Evolutionary conservation across 2,888 invertebrate genomes (phyloP).

Genomic region (Timema cristinae): DNA sequence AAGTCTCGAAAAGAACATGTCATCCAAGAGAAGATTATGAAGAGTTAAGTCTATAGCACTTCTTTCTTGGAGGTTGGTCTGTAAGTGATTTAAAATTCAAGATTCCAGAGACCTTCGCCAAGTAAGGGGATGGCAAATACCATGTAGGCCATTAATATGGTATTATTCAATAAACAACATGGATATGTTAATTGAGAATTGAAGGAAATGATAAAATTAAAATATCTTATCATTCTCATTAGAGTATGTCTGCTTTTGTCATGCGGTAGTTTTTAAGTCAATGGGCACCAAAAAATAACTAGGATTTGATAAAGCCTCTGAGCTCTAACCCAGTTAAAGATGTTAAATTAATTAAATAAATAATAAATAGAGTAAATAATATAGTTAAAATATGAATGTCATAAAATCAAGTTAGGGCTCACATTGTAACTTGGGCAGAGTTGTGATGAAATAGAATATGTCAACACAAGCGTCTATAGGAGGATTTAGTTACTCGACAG

Average conservation of each 20-base stretch:
- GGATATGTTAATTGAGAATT: conserved; percentile 1
- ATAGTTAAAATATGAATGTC: too few relatives aligned
- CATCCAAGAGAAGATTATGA: conserved; percentile 9
- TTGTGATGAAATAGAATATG: too few relatives aligned
- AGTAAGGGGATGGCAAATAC: conserved; percentile 14
- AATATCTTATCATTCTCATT: conserved; percentile 6
- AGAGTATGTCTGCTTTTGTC: conserved; percentile 17
- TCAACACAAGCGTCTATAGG: too few relatives aligned
- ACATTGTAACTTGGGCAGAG: too few relatives aligned
- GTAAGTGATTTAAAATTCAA: conserved; percentile 19
- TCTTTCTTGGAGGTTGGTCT: conserved; percentile 16
- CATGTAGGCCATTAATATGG: conserved; percentile 10
- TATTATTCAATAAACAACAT: conserved; percentile 14
- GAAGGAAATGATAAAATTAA: conserved; percentile 2
- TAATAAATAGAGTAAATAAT: too few relatives aligned
- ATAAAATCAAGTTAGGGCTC: too few relatives aligned
- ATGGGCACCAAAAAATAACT: conserved; percentile 14
- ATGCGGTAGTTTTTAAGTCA: conserved; percentile 14
- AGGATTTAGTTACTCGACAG: too few relatives aligned
- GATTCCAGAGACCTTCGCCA: conserved; percentile 12
- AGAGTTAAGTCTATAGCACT: conserved; percentile 16
- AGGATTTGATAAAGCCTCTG: conserved; percentile 12
- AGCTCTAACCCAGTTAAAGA: conserved; percentile 12
- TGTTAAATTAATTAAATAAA: not conserved
- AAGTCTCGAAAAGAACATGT: too few relatives aligned